Evolutionary conservation across 2,113 vertebrate genomes (phyloP).

Genomic region (Budorcas taxicolor): DNA sequence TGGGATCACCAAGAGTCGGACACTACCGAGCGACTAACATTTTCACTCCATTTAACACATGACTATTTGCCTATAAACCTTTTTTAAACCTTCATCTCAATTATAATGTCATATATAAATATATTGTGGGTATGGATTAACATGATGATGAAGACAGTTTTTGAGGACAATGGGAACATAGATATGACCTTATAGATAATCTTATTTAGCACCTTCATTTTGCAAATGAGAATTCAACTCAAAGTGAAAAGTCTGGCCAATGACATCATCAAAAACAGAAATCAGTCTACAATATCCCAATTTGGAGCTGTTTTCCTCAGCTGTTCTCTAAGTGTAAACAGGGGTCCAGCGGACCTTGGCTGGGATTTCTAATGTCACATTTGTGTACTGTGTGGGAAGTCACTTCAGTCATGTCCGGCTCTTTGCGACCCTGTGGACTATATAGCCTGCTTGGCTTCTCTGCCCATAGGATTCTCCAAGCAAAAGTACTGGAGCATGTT

Average conservation of each 20-base stretch:
- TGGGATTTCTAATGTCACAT: not conserved
- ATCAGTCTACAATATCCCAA: not conserved
- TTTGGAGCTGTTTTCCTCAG: not conserved
- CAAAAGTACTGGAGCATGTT: not conserved
- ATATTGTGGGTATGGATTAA: not conserved
- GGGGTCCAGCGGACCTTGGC: not conserved
- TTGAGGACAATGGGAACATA: not conserved
- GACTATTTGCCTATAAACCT: not conserved
- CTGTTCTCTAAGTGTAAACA: not conserved
- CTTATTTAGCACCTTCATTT: not conserved
- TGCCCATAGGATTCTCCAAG: not conserved
- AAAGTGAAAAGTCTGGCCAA: not conserved
- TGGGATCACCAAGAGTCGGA: not conserved
- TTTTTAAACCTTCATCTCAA: not conserved
- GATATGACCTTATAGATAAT: not conserved
- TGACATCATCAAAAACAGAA: not conserved
- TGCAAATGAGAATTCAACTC: not conserved
- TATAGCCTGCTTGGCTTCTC: not conserved
- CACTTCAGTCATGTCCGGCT: rapidly evolving
- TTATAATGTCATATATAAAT: not conserved
- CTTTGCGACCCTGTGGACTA: not conserved
- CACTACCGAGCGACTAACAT: not conserved
- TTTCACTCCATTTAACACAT: not conserved
- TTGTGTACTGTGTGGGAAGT: not conserved
- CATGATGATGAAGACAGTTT: not conserved